Conservation (phyloP, 2,888 invertebrate genomes). For the Leptinotarsa juncta region DNA sequence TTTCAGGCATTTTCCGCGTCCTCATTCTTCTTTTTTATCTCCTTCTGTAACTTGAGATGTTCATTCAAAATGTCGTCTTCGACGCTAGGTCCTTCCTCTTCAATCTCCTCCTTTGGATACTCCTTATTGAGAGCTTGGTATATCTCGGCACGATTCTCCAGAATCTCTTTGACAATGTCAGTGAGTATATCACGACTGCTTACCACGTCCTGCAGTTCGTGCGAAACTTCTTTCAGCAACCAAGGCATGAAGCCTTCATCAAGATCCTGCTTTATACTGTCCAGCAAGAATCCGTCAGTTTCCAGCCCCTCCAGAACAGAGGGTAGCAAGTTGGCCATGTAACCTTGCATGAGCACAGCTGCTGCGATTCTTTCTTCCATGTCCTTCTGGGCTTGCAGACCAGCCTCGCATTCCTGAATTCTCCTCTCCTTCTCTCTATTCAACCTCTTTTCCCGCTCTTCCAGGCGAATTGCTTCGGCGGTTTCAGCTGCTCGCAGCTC, state of each 20-base stretch:
- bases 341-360: conserved; percentile 85
- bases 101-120: conserved; percentile 53
- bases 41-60: conserved; percentile 59
- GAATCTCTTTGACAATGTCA: conserved; percentile 83
- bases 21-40: conserved; percentile 43
- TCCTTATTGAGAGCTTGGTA: conserved; percentile 65
- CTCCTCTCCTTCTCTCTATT: conserved; percentile 79
- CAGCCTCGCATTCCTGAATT: conserved; percentile 76
- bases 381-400: conserved; percentile 74
- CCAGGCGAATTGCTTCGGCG: conserved; percentile 78
- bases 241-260: conserved; percentile 89
- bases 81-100: conserved; percentile 55
- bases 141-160: conserved; percentile 78
- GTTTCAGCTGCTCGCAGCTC: conserved; percentile 84
- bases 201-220: conserved; percentile 83
- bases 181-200: conserved; percentile 84
- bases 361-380: conserved; percentile 83
- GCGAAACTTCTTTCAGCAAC: conserved; percentile 84
- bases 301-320: conserved; percentile 84
- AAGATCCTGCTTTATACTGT: conserved; percentile 74
- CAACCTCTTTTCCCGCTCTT: conserved; percentile 80
- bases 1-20: conserved; percentile 14
- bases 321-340: conserved; percentile 88
- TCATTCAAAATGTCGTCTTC: conserved; percentile 58
- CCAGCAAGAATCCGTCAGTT: conserved; percentile 77